A percentile compares a stretch with the other conserved stretches of the same genome.
phyloP scores from a whole-genome alignment of 2,113 vertebrate genomes.

The Oreotragus oreotragus region DNA sequence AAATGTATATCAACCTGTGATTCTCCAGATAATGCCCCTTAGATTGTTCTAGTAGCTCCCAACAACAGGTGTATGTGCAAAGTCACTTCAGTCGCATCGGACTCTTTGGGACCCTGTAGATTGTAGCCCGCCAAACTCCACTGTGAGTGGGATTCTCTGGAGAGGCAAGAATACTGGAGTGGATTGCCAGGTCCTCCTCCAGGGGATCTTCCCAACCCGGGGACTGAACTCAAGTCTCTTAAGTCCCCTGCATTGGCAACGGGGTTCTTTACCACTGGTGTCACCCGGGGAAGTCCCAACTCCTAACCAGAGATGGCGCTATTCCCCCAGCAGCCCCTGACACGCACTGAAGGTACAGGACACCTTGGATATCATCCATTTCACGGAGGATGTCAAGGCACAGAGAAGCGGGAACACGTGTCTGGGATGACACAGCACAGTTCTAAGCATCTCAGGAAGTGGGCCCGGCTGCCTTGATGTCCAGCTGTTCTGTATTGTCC shows the following conservation, averaged over 20 bases:
- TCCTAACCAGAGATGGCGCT: neutral
- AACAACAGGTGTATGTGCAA: neutral
- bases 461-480: neutral
- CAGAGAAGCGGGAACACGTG: neutral
- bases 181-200: neutral
- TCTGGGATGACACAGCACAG: neutral
- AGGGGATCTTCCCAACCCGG: neutral
- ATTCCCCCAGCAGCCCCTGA: neutral
- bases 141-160: neutral
- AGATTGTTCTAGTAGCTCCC: neutral
- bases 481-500: neutral
- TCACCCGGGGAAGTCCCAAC: neutral
- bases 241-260: neutral
- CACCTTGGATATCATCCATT: neutral
- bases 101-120: neutral
- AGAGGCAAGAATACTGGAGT: neutral
- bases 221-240: neutral
- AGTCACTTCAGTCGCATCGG: neutral
- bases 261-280: neutral
- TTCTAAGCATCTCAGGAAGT: neutral
- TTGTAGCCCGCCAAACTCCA: neutral
- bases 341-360: neutral
- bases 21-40: accelerated
- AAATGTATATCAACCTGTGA: accelerated
- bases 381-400: neutral